Evolutionary conservation across 2,888 invertebrate genomes (phyloP), one percentile per base, ranked within the genome.

Genomic region (Apamea monoglypha): DNA sequence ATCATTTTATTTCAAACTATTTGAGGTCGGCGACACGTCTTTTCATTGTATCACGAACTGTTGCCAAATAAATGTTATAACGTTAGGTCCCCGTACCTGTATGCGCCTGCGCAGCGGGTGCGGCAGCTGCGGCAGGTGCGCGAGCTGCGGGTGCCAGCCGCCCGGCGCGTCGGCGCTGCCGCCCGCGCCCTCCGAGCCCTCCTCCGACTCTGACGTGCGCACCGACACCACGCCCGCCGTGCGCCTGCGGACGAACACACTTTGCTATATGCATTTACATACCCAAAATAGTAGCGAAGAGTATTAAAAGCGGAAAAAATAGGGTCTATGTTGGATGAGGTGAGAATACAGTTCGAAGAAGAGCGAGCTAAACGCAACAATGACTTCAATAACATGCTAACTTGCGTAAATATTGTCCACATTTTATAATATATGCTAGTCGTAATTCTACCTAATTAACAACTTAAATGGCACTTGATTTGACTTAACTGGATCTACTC

Each of bases 111-210:
- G 93, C 89, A 96, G 93, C 84, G 97, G 97, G 91, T 97, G 97
- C 87, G 97, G 97, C 91, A 97, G 91, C 91, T 97, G 97, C 82
- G 97, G 97, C 92, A 97, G 94, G 92, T 97, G 97, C 83, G 97
- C 97, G 81, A 97, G 94, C 94, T 97, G 97, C 88, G 97, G 97
- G 94, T 97, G 97, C 90, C 97, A 96, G 74, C 97, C 96, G 83
- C 94, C 94, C 47, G 84, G 72, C 68, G 80, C 81, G 67, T 74
- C 91, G 44, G 79, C 80, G 61, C 63, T 78, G 8, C 82, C 88
- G n/a, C 81, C 78, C 69, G 67, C 78, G 75, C 89, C 80, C 84
- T 82, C 84, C 53, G 68, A 80, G 73, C 86, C 91, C 75, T 91
- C 93, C 84, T 93, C 93, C n/a, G 87, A 86, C 78, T 94, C 94